Conservation (phyloP, 2,888 invertebrate species). For the Dugesia japonica region DNA sequence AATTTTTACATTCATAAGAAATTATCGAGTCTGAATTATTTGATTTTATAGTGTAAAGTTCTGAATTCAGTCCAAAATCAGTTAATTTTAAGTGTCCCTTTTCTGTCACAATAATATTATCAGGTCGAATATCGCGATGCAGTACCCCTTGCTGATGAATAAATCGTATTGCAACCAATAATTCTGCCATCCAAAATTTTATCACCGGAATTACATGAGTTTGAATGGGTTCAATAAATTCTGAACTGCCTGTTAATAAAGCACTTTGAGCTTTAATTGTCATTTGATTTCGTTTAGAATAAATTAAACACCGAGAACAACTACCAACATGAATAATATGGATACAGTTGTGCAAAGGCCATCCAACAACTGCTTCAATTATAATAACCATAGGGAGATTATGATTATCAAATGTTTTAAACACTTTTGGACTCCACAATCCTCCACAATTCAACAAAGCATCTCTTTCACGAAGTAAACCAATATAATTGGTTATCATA, state of each 20-base stretch:
- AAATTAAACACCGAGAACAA: neutral
- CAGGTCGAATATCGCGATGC: neutral
- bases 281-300: slow-evolving; percentile 7
- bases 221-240: slow-evolving; percentile 7
- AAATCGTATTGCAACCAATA: neutral
- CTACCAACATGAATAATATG: slow-evolving; percentile 3
- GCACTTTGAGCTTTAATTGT: neutral
- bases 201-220: neutral
- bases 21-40: neutral
- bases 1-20: neutral
- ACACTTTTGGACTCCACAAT: neutral
- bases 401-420: neutral
- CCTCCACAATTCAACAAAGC: neutral
- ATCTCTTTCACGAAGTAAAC: neutral
- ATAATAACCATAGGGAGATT: neutral
- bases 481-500: neutral
- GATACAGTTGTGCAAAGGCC: neutral
- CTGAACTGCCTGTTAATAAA: neutral
- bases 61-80: neutral
- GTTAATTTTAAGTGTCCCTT: neutral
- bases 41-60: neutral
- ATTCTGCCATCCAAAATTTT: neutral
- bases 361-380: neutral
- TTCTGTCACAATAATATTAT: slow-evolving; percentile 2
- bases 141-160: neutral